These are phyloP conservation scores for Lasaia peninsularis DNA, from an alignment of 1,140 invertebrate genomes.

Conservation along the genomic window DNA sequence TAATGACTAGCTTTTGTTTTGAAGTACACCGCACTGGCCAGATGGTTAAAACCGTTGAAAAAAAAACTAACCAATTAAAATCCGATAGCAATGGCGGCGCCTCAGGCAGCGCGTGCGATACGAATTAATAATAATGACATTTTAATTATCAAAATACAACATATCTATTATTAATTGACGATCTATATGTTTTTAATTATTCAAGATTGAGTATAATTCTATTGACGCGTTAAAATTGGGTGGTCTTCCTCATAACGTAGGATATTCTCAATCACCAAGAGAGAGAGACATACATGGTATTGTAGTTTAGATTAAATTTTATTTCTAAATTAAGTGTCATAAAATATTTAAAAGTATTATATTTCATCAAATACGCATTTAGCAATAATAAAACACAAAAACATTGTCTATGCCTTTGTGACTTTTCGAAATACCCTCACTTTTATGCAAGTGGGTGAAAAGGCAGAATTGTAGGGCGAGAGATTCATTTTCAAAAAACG, in stretches of 20 bases:
- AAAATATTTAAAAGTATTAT: no score
- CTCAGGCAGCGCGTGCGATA: conserved; percentile 4
- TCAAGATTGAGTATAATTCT: conserved; percentile 5
- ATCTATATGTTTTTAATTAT: conserved; percentile 2
- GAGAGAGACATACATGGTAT: background rate
- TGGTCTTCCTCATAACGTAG: background rate
- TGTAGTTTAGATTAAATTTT: no score
- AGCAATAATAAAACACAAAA: no score
- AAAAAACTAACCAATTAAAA: conserved; percentile 7
- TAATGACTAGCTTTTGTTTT: conserved; percentile 31
- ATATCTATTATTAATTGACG: conserved; percentile 5
- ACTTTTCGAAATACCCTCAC: no score
- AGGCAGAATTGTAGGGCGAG: no score
- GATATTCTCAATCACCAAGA: background rate
- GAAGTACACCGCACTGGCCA: background rate
- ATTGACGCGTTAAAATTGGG: background rate
- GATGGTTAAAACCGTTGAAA: conserved; percentile 5
- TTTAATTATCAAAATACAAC: conserved; percentile 6
- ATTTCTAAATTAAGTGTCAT: no score
- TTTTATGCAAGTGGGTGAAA: no score
- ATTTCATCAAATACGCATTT: no score
- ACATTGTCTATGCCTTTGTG: no score
- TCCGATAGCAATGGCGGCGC: conserved; percentile 1
- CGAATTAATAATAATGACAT: conserved; percentile 1
- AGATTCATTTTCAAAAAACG: no score